Base-by-base conservation (phyloP, 2,888 invertebrate genomes). In the Pachliopta kotzebuea region DNA sequence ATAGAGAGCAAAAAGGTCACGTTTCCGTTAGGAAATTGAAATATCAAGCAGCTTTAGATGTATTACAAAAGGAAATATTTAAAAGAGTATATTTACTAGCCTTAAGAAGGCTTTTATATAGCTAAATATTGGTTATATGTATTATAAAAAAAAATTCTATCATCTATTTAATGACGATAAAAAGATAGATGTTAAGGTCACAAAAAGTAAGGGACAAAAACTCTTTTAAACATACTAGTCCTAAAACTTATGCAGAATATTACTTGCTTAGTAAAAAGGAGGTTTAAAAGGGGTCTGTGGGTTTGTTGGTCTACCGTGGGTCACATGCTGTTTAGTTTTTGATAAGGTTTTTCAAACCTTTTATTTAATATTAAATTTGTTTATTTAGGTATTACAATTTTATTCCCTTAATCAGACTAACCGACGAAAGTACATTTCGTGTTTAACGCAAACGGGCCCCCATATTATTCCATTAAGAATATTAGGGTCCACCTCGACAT, bases 1-100 rank as follows among this genome's bases (percentile, higher is more conserved):
- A 58, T 63, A 58, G 24, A 57, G 57, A 52, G 37, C 57, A 58
- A 63, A n/a, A 58, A 29, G 11, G 18, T 7, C 26, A 23, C 29
- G 54, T 54, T 58, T 63, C 58, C 58, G 6, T 26, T 24, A 26
- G 45, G 63, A 58, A 58, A 58, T 58, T 58, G 52, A 42, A 63
- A 63, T 52, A 58, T 57, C 20, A 21, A 17, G 26, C 18, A 21
- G 18, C n/a, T n/a, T 45, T 45, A 45, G 45, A 45, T 45, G 0
- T 45, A n/a, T 6, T 4, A 45, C n/a, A n/a, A 45, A 45, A 14
- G 11, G 37, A 14, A 37, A 37, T 37, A 37, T 37, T 14, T 37
- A 37, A 14, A 14, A 37, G 14, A 14, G 37, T 2, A 37, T 37
- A 37, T 37, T 14, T 37, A 37, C 37, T 1, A n/a, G n/a, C 45